Percentiles rank a stretch among this genome's conserved stretches.
These are phyloP conservation scores for Episyrphus balteatus DNA, from an alignment of 1,140 invertebrate genomes.

Conservation along the genomic window DNA sequence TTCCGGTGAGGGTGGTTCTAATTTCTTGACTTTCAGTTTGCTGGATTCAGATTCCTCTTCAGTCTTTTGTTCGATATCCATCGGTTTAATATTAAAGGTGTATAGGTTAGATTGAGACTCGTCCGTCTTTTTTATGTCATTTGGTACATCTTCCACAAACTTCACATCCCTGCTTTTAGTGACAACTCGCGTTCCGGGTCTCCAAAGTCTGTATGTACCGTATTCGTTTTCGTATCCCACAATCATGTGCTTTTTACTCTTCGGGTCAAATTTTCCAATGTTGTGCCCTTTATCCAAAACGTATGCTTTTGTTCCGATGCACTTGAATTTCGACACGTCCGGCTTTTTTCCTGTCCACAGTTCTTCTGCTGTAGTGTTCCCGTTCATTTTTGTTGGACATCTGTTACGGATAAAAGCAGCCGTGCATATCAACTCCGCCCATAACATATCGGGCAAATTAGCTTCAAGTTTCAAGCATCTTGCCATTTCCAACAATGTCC, in stretches of 20 bases:
- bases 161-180: conserved; percentile 12
- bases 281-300: conserved; percentile 8
- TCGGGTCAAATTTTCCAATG: conserved; percentile 5
- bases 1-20: neutral
- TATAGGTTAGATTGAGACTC: neutral
- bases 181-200: conserved; percentile 13
- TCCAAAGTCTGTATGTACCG: conserved; percentile 6
- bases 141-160: conserved; percentile 1
- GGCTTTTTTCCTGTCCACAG: conserved; percentile 24
- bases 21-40: too few species aligned
- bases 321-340: conserved; percentile 19
- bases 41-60: conserved; percentile 1
- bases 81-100: neutral
- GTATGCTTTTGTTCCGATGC: conserved; percentile 24
- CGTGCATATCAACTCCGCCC: conserved; percentile 16
- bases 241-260: conserved; percentile 1
- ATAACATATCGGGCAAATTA: conserved; percentile 7
- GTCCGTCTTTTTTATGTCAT: neutral
- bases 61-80: too few species aligned
- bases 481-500: conserved; percentile 9
- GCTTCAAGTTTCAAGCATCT: conserved; percentile 10
- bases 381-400: conserved; percentile 9
- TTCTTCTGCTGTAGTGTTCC: conserved; percentile 23
- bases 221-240: conserved; percentile 4
- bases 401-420: conserved; percentile 11